Base-by-base conservation (phyloP, 2,113 vertebrate species). In the Aptenodytes forsteri region DNA sequence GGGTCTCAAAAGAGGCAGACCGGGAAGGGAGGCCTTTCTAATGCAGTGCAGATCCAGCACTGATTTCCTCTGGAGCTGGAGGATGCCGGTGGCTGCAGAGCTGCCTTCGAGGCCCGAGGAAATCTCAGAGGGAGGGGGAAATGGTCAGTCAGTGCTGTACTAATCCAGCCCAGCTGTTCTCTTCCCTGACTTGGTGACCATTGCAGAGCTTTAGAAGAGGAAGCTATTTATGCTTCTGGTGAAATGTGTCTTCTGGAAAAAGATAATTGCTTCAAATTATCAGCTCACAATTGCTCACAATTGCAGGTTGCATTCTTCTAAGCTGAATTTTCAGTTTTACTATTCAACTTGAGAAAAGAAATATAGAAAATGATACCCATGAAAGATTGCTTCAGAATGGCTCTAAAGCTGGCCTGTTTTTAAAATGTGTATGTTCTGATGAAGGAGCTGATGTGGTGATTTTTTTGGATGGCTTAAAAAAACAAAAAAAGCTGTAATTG, bases 121-220 rank as follows among this genome's bases (percentile, higher is more conserved):
- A 73, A 67, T 92, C 67, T 96, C 67, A 42, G 26, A 82, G 75
- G 56, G 81, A 82, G 92, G 59, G 50, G 65, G 66, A 93, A 80
- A 87, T 87, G 84, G 90, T 55, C 84, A 77, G 6, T 94, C 26
- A 87, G 16, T 58, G 46, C 32, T 78, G 32, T 55, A 32, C 50
- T 97, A 81, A 92, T 91, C 78, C 81, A 97, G 77, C 49, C 56
- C 83, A 94, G 83, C 87, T 88, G 91, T 56, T 96, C 80, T 87
- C 54, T 78, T 79, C 79, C 90, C 80, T 56, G 50, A 73, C 90
- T 86, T 76, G 23, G 16, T 94, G 81, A 64, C 84, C 66, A 30
- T 36, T 89, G 50, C 42, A 81, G 62, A 83, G 88, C 79, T 96
- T 94, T 70, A 91, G 85, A 86, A 84, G 64, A 78, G 70, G 79